Conservation (phyloP, 2,113 vertebrate genomes). For the Rhynchopsitta pachyrhyncha region DNA sequence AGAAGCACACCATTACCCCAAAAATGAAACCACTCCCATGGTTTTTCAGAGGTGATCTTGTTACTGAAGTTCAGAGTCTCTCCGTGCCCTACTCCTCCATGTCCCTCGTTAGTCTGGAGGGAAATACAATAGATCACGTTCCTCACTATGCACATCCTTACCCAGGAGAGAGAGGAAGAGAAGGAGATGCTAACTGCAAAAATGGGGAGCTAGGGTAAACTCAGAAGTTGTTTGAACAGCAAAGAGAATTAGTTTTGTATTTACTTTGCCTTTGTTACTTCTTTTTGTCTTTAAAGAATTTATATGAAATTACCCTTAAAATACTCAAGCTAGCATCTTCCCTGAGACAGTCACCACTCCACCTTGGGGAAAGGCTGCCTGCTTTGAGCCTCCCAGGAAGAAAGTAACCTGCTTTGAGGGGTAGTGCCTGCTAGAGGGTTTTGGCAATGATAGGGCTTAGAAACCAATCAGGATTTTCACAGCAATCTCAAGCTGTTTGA, state of each 20-base stretch:
- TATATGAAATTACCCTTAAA: background rate
- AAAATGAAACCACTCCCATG: background rate
- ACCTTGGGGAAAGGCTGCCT: background rate
- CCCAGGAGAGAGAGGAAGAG: background rate
- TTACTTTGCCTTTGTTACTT: background rate
- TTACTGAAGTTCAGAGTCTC: background rate
- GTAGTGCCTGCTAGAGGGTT: background rate
- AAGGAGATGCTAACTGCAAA: background rate
- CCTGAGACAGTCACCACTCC: background rate
- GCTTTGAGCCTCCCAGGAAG: background rate
- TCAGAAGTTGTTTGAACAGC: background rate
- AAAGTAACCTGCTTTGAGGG: background rate
- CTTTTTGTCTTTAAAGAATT: background rate
- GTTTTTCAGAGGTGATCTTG: background rate
- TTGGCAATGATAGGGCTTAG: background rate
- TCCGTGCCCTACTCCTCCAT: background rate
- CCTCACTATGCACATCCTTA: rapidly evolving
- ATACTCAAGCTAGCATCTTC: background rate
- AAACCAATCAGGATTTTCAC: constrained; percentile 52
- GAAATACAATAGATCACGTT: background rate
- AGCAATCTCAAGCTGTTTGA: constrained; percentile 56
- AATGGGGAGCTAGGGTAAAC: background rate
- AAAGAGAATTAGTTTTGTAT: background rate
- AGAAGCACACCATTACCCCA: background rate
- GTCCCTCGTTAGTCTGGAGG: background rate